Conservation (phyloP, 1,140 invertebrate species). For the Tetramorium alpestre region DNA sequence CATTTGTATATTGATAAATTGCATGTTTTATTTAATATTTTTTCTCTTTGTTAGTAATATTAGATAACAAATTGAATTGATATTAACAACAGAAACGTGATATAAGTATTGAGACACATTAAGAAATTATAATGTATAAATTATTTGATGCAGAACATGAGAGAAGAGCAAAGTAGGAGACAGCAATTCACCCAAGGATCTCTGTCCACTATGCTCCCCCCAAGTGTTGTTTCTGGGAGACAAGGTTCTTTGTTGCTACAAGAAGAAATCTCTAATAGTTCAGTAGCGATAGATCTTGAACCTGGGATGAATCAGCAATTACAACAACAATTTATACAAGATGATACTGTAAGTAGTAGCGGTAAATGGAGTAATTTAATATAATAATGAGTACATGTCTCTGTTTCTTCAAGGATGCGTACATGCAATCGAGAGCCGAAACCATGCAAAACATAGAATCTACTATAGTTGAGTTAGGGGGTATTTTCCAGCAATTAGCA, state of each 20-base stretch:
- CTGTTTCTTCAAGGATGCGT: slow-evolving; percentile 89
- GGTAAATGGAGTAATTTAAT: slow-evolving; percentile 39
- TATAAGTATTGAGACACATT: slow-evolving; percentile 7
- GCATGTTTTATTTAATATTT: neutral
- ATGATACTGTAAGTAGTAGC: slow-evolving; percentile 88
- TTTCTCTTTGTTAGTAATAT: neutral
- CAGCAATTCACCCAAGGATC: slow-evolving; percentile 96
- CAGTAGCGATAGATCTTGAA: slow-evolving; percentile 91
- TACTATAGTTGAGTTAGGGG: slow-evolving; percentile 99
- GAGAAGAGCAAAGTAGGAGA: slow-evolving; percentile 96
- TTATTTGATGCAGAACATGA: slow-evolving; percentile 92
- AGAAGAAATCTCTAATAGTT: slow-evolving; percentile 88
- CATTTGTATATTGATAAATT: no score
- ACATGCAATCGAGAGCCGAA: slow-evolving; percentile 96
- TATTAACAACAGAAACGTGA: neutral
- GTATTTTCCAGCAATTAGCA: slow-evolving; percentile 99
- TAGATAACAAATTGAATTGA: neutral
- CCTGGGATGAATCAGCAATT: slow-evolving; percentile 85
- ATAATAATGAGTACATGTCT: slow-evolving; percentile 1
- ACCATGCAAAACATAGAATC: slow-evolving; percentile 99
- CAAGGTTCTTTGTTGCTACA: slow-evolving; percentile 88
- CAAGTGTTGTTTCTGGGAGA: slow-evolving; percentile 89
- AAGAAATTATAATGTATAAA: slow-evolving; percentile 7
- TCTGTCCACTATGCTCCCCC: slow-evolving; percentile 90
- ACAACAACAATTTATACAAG: slow-evolving; percentile 90